Conservation (phyloP, 2,888 invertebrate genomes). For the Brachypalpus laphriformis region DNA sequence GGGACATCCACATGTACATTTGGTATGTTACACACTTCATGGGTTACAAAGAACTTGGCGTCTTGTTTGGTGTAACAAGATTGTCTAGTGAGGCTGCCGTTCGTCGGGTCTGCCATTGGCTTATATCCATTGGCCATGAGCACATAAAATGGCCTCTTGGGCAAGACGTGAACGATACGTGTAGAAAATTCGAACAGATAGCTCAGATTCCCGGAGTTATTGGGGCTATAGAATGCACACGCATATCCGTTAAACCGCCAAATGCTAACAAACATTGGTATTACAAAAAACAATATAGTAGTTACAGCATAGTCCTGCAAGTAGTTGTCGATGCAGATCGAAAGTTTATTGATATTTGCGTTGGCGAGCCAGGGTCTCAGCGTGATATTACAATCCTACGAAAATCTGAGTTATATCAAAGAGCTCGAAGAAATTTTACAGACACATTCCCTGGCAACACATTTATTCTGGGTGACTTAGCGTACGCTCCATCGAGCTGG, state of each 20-base stretch:
- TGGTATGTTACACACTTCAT: not conserved
- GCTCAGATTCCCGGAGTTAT: constrained; percentile 65
- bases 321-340: constrained; percentile 76
- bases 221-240: constrained; percentile 74
- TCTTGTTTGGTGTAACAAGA: constrained; percentile 8
- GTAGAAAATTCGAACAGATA: constrained; percentile 28
- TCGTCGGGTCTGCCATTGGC: not conserved
- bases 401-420: constrained; percentile 58
- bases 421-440: not conserved
- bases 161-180: not conserved
- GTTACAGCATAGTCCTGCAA: constrained; percentile 75
- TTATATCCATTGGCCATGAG: not conserved
- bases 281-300: constrained; percentile 69
- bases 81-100: not conserved
- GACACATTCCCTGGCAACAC: constrained; percentile 38
- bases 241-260: constrained; percentile 73
- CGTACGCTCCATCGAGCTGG: constrained; percentile 74
- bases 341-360: constrained; percentile 74
- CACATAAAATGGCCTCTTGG: constrained; percentile 65
- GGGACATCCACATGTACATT: not conserved
- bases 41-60: constrained; percentile 6
- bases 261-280: constrained; percentile 59
- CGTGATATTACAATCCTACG: constrained; percentile 75
- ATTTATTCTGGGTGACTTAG: constrained; percentile 58
- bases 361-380: constrained; percentile 76